Evolutionary conservation across 2,113 vertebrate genomes (phyloP).

Genomic region (Zosterops hypoxanthus): DNA sequence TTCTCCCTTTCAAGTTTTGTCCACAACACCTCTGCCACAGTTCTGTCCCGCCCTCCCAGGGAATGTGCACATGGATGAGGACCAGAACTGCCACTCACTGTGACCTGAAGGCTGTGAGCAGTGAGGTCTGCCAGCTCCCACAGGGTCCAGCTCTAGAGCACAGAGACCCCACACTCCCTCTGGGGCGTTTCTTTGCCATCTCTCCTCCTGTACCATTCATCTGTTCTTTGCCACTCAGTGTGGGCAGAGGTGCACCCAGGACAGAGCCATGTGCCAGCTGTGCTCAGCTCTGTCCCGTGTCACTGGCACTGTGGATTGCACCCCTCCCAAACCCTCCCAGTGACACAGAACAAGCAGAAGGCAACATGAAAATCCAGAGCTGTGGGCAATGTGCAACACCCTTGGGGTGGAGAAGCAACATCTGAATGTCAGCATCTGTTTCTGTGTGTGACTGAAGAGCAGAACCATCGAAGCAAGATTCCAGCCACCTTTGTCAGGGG

Average conservation of each 20-base stretch:
- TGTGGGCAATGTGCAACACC: background rate
- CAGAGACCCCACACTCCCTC: background rate
- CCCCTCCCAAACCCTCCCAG: background rate
- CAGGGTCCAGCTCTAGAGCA: background rate
- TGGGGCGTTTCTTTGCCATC: background rate
- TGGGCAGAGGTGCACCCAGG: background rate
- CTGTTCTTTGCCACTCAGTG: background rate
- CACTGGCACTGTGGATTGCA: background rate
- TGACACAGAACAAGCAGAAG: background rate
- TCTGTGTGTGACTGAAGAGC: slow-evolving; percentile 15
- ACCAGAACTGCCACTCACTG: background rate
- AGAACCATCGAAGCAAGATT: slow-evolving; percentile 23
- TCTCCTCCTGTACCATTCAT: background rate
- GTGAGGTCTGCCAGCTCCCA: background rate
- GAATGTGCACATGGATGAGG: background rate
- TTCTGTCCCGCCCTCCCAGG: background rate
- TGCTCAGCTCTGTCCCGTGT: background rate
- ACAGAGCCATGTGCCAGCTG: background rate
- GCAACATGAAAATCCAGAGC: background rate
- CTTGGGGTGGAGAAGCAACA: background rate
- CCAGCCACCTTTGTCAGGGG: slow-evolving; percentile 50
- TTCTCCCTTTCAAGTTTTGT: background rate
- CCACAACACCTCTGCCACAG: background rate
- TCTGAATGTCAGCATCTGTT: slow-evolving; percentile 37
- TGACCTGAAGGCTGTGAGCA: background rate